phyloP scores from a whole-genome alignment of 30 jellyfish, hydroid and myxozoan genomes.

The Turritopsis rubra region DNA sequence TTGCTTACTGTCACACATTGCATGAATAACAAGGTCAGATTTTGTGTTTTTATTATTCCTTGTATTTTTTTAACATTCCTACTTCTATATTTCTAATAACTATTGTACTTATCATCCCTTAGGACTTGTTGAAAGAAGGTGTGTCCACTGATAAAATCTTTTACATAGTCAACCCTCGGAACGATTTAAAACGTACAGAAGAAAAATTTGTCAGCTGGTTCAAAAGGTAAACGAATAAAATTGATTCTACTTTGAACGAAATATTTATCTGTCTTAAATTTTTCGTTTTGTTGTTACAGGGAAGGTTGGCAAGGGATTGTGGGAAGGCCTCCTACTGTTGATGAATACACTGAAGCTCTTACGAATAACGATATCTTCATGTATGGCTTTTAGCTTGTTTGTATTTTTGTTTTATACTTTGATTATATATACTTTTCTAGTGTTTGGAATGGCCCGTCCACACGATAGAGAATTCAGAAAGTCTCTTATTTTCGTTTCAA shows the following conservation, averaged over 20 bases:
- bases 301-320: conserved; percentile 81
- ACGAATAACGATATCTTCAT: conserved; percentile 62
- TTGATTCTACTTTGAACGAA: not conserved
- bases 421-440: not conserved
- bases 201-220: conserved; percentile 62
- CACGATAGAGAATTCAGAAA: not conserved
- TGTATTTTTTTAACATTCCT: not conserved
- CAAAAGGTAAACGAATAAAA: conserved; percentile 47
- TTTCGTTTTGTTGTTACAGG: conserved; percentile 25
- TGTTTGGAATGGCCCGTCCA: not conserved
- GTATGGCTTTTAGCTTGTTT: conserved; percentile 36
- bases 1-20: conserved; percentile 48
- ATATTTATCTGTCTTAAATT: not conserved
- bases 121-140: conserved; percentile 46
- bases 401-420: not conserved
- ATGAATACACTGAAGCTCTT: conserved; percentile 67
- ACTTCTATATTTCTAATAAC: not conserved
- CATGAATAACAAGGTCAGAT: conserved; percentile 46
- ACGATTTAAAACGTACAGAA: conserved; percentile 83
- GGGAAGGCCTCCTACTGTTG: conserved; percentile 73
- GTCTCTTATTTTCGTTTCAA: not conserved
- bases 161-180: conserved; percentile 81
- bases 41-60: not conserved
- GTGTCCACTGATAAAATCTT: conserved; percentile 35
- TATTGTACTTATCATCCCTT: too few species aligned